Evolutionary conservation across 30 jellyfish, hydroid and myxozoan species (phyloP).

Genomic region (Nemopilema nomurai): DNA sequence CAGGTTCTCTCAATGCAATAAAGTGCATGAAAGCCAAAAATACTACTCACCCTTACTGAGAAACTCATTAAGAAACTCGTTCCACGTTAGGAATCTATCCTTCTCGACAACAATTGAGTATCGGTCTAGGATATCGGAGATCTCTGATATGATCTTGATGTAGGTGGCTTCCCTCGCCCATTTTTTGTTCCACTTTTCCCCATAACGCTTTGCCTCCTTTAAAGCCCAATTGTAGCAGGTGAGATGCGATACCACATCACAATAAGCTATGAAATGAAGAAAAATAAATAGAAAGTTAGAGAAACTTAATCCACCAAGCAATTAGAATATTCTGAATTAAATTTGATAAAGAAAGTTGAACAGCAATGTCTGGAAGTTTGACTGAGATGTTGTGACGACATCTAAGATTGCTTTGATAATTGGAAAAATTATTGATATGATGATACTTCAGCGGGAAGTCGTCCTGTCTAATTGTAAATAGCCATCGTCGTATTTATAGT

Average conservation of each 20-base stretch:
- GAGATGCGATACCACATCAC: slow-evolving; percentile 76
- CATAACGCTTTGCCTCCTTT: slow-evolving; percentile 81
- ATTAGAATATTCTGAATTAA: background rate
- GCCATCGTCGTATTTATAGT: too few species aligned
- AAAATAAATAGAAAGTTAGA: background rate
- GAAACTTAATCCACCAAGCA: background rate
- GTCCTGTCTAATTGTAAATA: too few species aligned
- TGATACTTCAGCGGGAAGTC: too few species aligned
- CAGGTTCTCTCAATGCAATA: too few species aligned
- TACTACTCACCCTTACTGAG: slow-evolving; percentile 27
- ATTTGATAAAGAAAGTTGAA: too few species aligned
- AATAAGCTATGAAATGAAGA: slow-evolving; percentile 58
- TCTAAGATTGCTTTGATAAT: too few species aligned
- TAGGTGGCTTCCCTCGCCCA: slow-evolving; percentile 92
- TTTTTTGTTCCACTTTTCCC: slow-evolving; percentile 88
- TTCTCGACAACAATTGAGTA: slow-evolving; percentile 59
- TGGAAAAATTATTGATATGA: too few species aligned
- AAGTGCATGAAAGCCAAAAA: too few species aligned
- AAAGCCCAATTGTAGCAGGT: slow-evolving; percentile 70
- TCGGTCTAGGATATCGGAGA: slow-evolving; percentile 67
- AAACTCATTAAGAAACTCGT: slow-evolving; percentile 38
- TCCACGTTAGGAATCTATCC: slow-evolving; percentile 53
- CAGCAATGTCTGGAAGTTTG: too few species aligned
- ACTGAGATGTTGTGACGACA: too few species aligned
- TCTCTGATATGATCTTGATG: slow-evolving; percentile 64